phyloP scores from a whole-genome alignment of 1,140 invertebrate species.

The Trachymyrmex septentrionalis region DNA sequence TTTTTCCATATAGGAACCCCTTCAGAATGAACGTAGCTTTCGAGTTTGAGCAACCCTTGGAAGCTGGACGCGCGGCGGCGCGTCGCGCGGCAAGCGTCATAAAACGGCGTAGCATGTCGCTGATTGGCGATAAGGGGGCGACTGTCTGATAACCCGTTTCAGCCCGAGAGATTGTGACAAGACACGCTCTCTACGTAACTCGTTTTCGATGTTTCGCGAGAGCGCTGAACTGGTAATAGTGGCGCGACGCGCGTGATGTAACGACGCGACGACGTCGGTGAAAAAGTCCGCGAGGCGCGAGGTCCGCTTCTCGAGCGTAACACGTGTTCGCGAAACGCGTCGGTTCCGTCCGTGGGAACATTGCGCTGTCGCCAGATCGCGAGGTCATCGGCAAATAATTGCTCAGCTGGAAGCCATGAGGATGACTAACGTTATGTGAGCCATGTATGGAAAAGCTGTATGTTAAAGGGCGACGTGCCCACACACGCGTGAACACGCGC shows the following conservation, averaged over 20 bases:
- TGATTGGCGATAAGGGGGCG: slow-evolving; percentile 67
- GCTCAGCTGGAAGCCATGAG: background rate
- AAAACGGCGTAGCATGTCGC: slow-evolving; percentile 12
- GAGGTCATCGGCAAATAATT: background rate
- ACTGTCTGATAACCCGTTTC: slow-evolving; percentile 73
- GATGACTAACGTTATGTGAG: background rate
- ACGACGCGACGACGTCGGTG: slow-evolving; percentile 30
- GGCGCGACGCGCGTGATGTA: slow-evolving; percentile 50
- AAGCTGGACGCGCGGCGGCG: background rate
- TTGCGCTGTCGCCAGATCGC: background rate
- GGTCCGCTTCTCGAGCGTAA: background rate
- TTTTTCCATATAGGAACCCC: background rate
- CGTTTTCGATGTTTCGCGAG: slow-evolving; percentile 63
- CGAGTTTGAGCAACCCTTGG: background rate
- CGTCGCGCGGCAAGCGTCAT: background rate
- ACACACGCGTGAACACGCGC: background rate
- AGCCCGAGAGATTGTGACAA: slow-evolving; percentile 60
- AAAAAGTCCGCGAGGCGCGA: slow-evolving; percentile 15
- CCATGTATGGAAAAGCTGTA: background rate
- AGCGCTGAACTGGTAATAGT: slow-evolving; percentile 38
- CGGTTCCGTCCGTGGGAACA: background rate
- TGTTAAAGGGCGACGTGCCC: background rate
- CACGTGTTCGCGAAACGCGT: background rate
- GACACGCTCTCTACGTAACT: slow-evolving; percentile 37
- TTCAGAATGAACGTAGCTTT: background rate